phyloP scores from a whole-genome alignment of 2,797 vertebrate genomes.

The Chelmon rostratus region DNA sequence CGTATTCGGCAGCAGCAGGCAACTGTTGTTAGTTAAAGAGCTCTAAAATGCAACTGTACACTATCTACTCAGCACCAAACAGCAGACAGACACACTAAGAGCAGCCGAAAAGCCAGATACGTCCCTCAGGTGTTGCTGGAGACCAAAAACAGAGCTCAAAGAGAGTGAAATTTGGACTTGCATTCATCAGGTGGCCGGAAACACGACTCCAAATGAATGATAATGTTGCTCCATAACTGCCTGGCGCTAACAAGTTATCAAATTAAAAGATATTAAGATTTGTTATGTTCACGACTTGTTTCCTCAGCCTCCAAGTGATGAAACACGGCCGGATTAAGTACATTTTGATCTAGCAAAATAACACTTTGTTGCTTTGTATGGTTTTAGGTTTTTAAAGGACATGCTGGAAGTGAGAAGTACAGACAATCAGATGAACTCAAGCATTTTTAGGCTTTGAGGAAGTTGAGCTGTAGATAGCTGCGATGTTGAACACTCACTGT shows the following conservation, averaged over 20 bases:
- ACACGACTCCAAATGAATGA: neutral
- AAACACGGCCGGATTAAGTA: neutral
- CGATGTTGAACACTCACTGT: neutral
- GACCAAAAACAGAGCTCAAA: neutral
- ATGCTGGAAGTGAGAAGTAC: neutral
- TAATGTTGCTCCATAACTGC: neutral
- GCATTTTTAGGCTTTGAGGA: neutral
- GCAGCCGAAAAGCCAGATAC: neutral
- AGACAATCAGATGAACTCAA: neutral
- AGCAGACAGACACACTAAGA: neutral
- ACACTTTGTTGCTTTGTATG: neutral
- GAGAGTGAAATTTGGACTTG: neutral
- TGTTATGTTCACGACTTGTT: neutral
- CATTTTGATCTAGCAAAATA: neutral
- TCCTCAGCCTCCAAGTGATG: neutral
- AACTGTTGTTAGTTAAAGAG: neutral
- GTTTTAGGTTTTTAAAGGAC: neutral
- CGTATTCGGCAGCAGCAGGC: neutral
- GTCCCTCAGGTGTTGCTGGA: neutral
- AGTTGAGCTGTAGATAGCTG: neutral
- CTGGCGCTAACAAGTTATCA: neutral
- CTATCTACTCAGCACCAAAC: neutral
- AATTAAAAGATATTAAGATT: neutral
- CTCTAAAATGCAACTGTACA: neutral
- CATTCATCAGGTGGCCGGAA: neutral